Evolutionary conservation across 30 jellyfish, hydroid and myxozoan genomes (phyloP).

Genomic region (Aurelia aurita): DNA sequence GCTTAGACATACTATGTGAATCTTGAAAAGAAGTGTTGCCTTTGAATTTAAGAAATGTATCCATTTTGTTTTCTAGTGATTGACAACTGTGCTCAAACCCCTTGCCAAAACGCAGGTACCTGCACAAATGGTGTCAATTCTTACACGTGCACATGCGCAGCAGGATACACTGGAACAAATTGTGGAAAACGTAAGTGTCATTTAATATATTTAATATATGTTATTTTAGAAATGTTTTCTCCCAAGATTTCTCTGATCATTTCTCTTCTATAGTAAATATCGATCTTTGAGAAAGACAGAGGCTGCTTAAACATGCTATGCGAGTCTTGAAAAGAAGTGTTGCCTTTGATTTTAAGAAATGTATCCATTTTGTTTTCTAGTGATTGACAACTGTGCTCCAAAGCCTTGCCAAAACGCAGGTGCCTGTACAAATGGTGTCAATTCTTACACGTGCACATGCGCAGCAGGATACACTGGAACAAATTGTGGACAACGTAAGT

Average conservation of each 20-base stretch:
- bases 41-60: too few species aligned
- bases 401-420: conserved; percentile 42
- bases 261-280: too few species aligned
- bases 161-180: conserved; percentile 1
- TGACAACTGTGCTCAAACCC: background rate
- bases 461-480: conserved; percentile 42
- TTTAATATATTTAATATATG: too few species aligned
- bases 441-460: conserved; percentile 8
- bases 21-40: too few species aligned
- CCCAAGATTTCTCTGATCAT: too few species aligned
- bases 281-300: too few species aligned
- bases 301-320: too few species aligned
- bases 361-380: conserved; percentile 1
- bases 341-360: too few species aligned
- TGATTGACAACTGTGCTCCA: conserved; percentile 15
- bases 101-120: conserved; percentile 18
- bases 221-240: too few species aligned
- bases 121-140: background rate
- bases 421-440: conserved; percentile 28
- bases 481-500: background rate
- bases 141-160: conserved; percentile 6
- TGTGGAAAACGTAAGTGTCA: background rate
- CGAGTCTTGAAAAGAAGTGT: too few species aligned
- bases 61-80: too few species aligned
- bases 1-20: too few species aligned